phyloP scores from a whole-genome alignment of 2,888 invertebrate genomes.

The Drosophila picticornis region DNA sequence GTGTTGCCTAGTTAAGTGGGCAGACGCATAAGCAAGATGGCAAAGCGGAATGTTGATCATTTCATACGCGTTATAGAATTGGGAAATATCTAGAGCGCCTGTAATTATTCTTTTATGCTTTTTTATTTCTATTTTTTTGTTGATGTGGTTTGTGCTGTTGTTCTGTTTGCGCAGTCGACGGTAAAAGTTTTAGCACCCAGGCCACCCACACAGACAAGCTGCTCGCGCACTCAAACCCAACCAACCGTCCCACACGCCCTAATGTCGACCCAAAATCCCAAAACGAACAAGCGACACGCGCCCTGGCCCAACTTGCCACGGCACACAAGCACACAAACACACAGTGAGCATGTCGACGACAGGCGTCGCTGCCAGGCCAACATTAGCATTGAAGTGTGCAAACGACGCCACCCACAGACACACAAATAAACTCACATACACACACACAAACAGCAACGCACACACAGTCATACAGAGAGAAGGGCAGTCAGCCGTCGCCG shows the following conservation, averaged over 20 bases:
- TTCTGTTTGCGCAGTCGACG: constrained; percentile 48
- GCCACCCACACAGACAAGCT: constrained; percentile 42
- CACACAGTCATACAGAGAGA: constrained; percentile 22
- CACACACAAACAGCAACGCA: constrained; percentile 11
- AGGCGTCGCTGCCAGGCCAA: constrained; percentile 77
- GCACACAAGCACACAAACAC: constrained; percentile 19
- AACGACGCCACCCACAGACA: constrained; percentile 72
- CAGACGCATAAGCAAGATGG: constrained; percentile 3
- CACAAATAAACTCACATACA: constrained; percentile 40
- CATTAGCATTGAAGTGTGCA: constrained; percentile 83
- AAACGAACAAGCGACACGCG: constrained; percentile 80
- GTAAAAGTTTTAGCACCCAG: constrained; percentile 52
- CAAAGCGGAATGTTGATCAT: background rate
- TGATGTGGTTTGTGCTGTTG: constrained; percentile 29
- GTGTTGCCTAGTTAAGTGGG: constrained; percentile 60
- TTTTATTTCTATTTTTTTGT: constrained; percentile 20
- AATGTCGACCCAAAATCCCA: constrained; percentile 65
- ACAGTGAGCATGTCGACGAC: constrained; percentile 73
- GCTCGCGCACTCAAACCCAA: constrained; percentile 28
- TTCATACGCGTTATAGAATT: constrained; percentile 13
- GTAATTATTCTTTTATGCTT: constrained; percentile 47
- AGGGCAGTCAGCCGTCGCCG: constrained; percentile 60
- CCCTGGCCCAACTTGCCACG: constrained; percentile 56
- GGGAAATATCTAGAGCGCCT: constrained; percentile 26
- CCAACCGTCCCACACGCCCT: constrained; percentile 17